phyloP scores from a whole-genome alignment of 2,888 invertebrate genomes.

The Dicyrtoma fusca region DNA sequence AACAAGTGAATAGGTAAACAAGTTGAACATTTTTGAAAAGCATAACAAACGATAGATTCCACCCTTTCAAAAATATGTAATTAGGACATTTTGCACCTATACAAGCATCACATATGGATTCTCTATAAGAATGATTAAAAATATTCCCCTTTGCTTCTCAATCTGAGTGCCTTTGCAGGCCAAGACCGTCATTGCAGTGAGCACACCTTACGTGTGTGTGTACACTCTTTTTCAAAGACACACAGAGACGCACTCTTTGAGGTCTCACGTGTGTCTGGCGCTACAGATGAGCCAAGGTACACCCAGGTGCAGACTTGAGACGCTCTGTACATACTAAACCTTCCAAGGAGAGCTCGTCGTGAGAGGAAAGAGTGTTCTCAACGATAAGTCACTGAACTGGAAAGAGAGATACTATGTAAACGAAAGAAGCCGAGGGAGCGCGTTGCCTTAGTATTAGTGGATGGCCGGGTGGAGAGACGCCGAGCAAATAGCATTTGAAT shows the following conservation, averaged over 20 bases:
- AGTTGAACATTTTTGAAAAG: too few species aligned
- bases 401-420: slow-evolving; percentile 27
- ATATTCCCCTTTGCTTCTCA: too few species aligned
- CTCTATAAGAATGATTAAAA: too few species aligned
- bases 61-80: neutral
- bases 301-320: neutral
- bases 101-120: too few species aligned
- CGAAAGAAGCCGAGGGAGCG: neutral
- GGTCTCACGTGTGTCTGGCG: neutral
- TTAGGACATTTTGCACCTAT: too few species aligned
- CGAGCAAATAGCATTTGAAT: too few species aligned
- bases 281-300: neutral
- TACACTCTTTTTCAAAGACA: neutral
- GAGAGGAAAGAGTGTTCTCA: neutral
- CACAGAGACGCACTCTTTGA: too few species aligned
- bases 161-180: too few species aligned
- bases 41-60: neutral
- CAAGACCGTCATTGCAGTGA: neutral
- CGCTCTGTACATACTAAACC: neutral
- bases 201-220: neutral
- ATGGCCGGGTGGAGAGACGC: too few species aligned
- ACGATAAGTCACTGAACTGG: slow-evolving; percentile 32
- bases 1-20: too few species aligned
- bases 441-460: neutral
- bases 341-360: neutral